Evolutionary conservation across 2,113 vertebrate genomes (phyloP), one percentile per base, ranked within the genome.

Genomic region (Lathamus discolor): DNA sequence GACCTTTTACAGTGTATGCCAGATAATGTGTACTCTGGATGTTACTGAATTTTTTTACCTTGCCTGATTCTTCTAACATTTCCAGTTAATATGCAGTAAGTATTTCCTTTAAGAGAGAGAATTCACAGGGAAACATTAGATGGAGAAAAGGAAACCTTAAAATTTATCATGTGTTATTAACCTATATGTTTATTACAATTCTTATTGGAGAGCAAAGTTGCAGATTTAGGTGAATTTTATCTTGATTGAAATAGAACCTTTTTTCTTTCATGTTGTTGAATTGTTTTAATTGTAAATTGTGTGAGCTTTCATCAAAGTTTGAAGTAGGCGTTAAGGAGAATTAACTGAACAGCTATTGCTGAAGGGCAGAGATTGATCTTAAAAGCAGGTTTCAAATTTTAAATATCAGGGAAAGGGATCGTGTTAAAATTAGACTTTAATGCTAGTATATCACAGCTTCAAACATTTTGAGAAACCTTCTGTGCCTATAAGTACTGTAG

Each of bases 31-130:
- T 70, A 54, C 64, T 72, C 54, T 82, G 87, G 57, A 83, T 96
- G 74, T 48, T 83, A 88, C 79, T 90, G 92, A 90, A 19, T 92
- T 88, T 59, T 82, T 95, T 90, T 46, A 70, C 68, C 35, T 80
- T 83, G 41, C 48, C 57, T 79, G 86, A 82, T 88, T 64, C 27
- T 25, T 27, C 37, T 82, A 61, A 72, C 66, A 25, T 78, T 83
- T 76, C 20, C 61, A 72, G 37, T 86, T 81, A 93, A 69, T 74
- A 46, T 31, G 18, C 49, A 78, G 64, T 69, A 59, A 82, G 4
- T 11, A 51, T 92, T 61, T 27, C 59, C 84, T 90, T 74, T 77
- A 86, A 70, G 13, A 94, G 75, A 55, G 13, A 82, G 69, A 92
- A 92, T 49, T 77, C 27, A 35, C 17, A 52, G 57, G 72, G n/a